A percentile compares a stretch with the other conserved stretches of the same genome.
phyloP scores from a whole-genome alignment of 2,888 invertebrate species.

The Pimpla rufipes region DNA sequence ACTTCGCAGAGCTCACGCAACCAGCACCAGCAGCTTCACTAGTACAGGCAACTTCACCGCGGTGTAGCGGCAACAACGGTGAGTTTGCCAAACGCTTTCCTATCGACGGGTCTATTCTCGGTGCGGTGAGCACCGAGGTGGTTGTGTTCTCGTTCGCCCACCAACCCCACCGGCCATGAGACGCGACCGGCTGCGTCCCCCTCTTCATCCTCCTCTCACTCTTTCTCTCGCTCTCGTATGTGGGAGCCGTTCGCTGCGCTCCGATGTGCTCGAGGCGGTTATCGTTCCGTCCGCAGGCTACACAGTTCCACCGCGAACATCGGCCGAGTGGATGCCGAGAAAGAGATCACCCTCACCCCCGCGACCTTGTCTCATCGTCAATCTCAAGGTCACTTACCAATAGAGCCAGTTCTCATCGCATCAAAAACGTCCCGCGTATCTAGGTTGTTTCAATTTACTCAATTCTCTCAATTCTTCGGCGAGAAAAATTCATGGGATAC shows the following conservation, averaged over 20 bases:
- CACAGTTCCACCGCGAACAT: neutral
- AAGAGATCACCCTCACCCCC: neutral
- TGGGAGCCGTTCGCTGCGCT: conserved; percentile 28
- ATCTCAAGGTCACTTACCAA: neutral
- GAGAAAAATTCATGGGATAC: too few relatives aligned
- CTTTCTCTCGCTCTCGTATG: conserved; percentile 9
- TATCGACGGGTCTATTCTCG: conserved; percentile 56
- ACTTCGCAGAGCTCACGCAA: conserved; percentile 5
- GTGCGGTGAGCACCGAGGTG: conserved; percentile 50
- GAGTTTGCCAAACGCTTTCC: conserved; percentile 41
- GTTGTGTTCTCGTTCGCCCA: conserved; percentile 23
- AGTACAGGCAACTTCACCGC: neutral
- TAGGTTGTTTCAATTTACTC: neutral
- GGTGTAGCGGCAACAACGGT: neutral
- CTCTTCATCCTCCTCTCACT: conserved; percentile 15
- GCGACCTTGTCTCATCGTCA: neutral
- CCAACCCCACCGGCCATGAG: conserved; percentile 33
- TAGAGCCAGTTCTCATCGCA: conserved; percentile 17
- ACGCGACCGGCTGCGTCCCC: conserved; percentile 36
- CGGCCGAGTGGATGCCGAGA: neutral
- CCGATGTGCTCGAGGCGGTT: conserved; percentile 6
- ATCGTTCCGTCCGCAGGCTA: conserved; percentile 22
- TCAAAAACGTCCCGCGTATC: neutral
- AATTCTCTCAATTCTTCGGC: neutral
- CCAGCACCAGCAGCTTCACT: neutral